Percentiles rank a stretch among this genome's conserved stretches.
Evolutionary conservation across 2,797 vertebrate genomes (phyloP).

Genomic region (Phoeniculus purpureus): DNA sequence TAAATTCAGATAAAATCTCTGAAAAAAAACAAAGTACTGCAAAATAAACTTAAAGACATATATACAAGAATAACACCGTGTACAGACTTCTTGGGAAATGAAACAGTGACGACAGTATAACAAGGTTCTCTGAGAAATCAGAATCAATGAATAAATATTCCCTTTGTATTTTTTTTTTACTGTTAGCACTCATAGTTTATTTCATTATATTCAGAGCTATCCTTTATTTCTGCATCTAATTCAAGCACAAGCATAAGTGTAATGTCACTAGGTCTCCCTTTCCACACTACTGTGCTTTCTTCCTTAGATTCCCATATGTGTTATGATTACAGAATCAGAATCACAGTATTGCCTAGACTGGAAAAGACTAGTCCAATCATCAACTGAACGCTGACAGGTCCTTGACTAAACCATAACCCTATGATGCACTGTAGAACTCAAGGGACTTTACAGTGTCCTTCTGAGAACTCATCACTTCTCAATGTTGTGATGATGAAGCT

Average conservation of each 20-base stretch:
- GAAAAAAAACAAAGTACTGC: not conserved
- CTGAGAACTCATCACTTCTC: not conserved
- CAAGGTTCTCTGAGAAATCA: not conserved
- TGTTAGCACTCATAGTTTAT: not conserved
- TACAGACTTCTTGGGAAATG: not conserved
- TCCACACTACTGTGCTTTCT: fast-evolving
- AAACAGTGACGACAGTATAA: not conserved
- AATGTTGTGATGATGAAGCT: not conserved
- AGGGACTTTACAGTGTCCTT: not conserved
- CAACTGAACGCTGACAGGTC: too few relatives aligned
- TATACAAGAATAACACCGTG: not conserved
- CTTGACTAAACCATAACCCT: too few relatives aligned
- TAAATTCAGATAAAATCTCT: not conserved
- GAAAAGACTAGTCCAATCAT: too few relatives aligned
- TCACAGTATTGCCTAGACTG: too few relatives aligned
- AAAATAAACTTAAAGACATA: not conserved
- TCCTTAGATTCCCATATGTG: not conserved
- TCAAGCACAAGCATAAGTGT: not conserved
- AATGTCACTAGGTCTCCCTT: not conserved
- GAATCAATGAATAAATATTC: not conserved
- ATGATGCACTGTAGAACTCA: not conserved
- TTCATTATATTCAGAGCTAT: not conserved
- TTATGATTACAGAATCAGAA: too few relatives aligned
- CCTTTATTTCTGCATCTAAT: not conserved
- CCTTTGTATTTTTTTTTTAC: not conserved